These are phyloP conservation scores for Protophormia terraenovae DNA, from an alignment of 2,888 invertebrate genomes.

Conservation along the genomic window DNA sequence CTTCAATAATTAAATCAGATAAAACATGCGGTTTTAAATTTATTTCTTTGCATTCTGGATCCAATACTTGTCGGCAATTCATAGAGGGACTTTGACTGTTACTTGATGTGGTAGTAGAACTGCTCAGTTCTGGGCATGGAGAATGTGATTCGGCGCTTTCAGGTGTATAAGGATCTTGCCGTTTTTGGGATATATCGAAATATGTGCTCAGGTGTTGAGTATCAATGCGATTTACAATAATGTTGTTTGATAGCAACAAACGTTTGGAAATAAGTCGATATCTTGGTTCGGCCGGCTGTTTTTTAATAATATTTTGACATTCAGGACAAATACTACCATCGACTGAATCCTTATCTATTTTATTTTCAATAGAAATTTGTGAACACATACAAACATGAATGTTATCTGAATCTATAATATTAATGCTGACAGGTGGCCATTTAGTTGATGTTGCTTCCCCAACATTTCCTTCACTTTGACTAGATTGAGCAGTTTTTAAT, in stretches of 20 bases:
- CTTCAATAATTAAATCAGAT: background rate
- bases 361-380: conserved; percentile 63
- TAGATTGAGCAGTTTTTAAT: conserved; percentile 18
- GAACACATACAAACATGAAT: conserved; percentile 78
- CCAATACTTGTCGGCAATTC: conserved; percentile 75
- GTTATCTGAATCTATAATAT: conserved; percentile 83
- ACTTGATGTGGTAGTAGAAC: conserved; percentile 72
- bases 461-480: conserved; percentile 44
- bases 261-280: conserved; percentile 78
- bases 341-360: conserved; percentile 36
- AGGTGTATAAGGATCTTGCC: conserved; percentile 89
- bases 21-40: background rate
- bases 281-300: conserved; percentile 75
- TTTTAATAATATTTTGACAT: conserved; percentile 78
- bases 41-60: conserved; percentile 54
- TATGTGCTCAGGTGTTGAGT: conserved; percentile 81
- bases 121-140: conserved; percentile 83
- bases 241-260: conserved; percentile 77
- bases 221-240: conserved; percentile 84
- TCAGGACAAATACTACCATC: conserved; percentile 74
- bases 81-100: conserved; percentile 71
- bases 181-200: conserved; percentile 70
- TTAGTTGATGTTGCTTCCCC: conserved; percentile 36
- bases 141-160: conserved; percentile 90
- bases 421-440: conserved; percentile 77